Percentiles rank a stretch among this genome's conserved stretches.
These are phyloP conservation scores for Trichogramma dendrolimi DNA, from an alignment of 2,888 invertebrate genomes.

Conservation along the genomic window DNA sequence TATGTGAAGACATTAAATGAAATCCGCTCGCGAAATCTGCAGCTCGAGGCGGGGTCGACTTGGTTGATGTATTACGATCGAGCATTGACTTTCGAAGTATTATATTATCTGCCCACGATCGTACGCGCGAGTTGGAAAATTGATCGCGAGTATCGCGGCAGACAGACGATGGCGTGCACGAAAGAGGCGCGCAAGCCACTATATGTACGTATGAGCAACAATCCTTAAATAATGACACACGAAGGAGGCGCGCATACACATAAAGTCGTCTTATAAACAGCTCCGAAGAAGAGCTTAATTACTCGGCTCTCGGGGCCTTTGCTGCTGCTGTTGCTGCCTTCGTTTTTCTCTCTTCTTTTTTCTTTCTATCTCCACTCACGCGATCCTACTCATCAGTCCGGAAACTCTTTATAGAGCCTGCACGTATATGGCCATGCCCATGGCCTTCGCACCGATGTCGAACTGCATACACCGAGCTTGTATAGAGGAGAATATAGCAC, in stretches of 20 bases:
- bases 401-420: conserved; percentile 33
- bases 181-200: conserved; percentile 1
- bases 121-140: too few relatives aligned
- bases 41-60: too few relatives aligned
- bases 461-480: not conserved
- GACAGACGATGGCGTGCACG: not conserved
- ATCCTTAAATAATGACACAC: conserved; percentile 49
- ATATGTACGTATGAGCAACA: conserved; percentile 39
- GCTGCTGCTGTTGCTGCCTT: not conserved
- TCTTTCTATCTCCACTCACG: conserved; percentile 34
- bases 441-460: conserved; percentile 12
- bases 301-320: conserved; percentile 29
- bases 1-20: too few relatives aligned
- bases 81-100: too few relatives aligned
- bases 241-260: conserved; percentile 31
- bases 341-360: conserved; percentile 34
- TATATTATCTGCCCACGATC: too few relatives aligned
- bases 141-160: not conserved
- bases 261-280: conserved; percentile 40
- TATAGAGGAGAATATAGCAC: not conserved
- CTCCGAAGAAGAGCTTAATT: conserved; percentile 46
- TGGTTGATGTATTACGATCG: too few relatives aligned
- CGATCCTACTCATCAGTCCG: conserved; percentile 48
- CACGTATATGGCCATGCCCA: conserved; percentile 3
- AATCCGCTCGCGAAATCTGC: too few relatives aligned